phyloP scores from a whole-genome alignment of 2,888 invertebrate genomes.

The Apodemia duryi region DNA sequence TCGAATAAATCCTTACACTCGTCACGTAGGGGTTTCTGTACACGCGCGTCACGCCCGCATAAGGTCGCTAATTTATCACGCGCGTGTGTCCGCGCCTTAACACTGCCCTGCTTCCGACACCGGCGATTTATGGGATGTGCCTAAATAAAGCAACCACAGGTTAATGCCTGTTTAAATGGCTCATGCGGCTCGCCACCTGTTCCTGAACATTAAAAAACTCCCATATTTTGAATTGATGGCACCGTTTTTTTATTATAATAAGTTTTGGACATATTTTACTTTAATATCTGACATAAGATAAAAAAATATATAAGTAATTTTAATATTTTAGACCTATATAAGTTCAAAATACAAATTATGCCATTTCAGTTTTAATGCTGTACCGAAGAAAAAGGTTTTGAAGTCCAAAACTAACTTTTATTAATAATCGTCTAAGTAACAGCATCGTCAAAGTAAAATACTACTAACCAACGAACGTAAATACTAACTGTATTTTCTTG shows the following conservation, averaged over 20 bases:
- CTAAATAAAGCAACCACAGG: constrained; percentile 15
- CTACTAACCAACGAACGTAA: too few relatives aligned
- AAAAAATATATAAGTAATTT: too few relatives aligned
- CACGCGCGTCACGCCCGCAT: constrained; percentile 48
- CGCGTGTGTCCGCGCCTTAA: constrained; percentile 62
- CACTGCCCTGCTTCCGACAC: constrained; percentile 35
- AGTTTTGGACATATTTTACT: not conserved
- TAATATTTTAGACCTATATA: too few relatives aligned
- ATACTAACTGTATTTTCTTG: too few relatives aligned
- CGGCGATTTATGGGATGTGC: constrained; percentile 9
- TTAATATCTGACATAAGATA: too few relatives aligned
- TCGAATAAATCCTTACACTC: constrained; percentile 12
- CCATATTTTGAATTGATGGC: constrained; percentile 8
- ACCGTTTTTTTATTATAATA: not conserved
- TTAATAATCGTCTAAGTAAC: too few relatives aligned
- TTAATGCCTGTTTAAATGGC: constrained; percentile 12
- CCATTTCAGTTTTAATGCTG: too few relatives aligned
- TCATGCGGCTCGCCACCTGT: constrained; percentile 14
- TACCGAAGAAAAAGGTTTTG: too few relatives aligned
- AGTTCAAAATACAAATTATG: too few relatives aligned
- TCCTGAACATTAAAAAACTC: constrained; percentile 13
- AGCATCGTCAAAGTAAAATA: too few relatives aligned
- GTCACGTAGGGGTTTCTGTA: constrained; percentile 38
- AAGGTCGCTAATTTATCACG: constrained; percentile 38
- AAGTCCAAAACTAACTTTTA: too few relatives aligned